Percentiles rank a stretch among this genome's conserved stretches.
These are phyloP conservation scores for Prionace glauca DNA, from an alignment of 2,797 vertebrate species.

Conservation along the genomic window DNA sequence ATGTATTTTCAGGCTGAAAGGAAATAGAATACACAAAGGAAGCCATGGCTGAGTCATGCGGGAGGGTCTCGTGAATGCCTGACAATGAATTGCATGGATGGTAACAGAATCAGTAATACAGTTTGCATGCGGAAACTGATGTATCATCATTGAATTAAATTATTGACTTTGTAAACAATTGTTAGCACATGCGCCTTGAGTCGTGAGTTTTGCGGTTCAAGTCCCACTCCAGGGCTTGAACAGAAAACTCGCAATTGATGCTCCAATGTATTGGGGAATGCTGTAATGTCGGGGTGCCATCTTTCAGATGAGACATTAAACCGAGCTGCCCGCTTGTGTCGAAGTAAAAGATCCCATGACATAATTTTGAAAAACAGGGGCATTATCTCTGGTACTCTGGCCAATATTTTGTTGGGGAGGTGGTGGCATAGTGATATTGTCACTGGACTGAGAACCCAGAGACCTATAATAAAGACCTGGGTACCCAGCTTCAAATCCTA, in stretches of 20 bases:
- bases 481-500: too few species aligned
- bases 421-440: too few species aligned
- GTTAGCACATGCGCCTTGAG: not conserved
- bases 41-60: not conserved
- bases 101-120: not conserved
- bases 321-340: not conserved
- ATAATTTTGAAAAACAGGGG: not conserved
- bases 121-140: not conserved
- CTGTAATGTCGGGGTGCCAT: not conserved
- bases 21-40: constrained; percentile 19
- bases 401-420: not conserved
- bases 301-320: not conserved
- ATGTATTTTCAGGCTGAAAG: not conserved
- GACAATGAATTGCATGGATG: not conserved
- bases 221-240: not conserved
- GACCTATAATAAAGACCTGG: too few species aligned
- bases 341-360: not conserved
- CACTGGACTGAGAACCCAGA: too few species aligned
- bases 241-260: too few species aligned
- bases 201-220: not conserved
- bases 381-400: not conserved
- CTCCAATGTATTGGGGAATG: not conserved
- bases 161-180: not conserved
- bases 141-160: not conserved
- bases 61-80: not conserved